A percentile compares a stretch with the other conserved stretches of the same genome.
Evolutionary conservation across 2,888 invertebrate species (phyloP).

Genomic region (Apamea crenata): DNA sequence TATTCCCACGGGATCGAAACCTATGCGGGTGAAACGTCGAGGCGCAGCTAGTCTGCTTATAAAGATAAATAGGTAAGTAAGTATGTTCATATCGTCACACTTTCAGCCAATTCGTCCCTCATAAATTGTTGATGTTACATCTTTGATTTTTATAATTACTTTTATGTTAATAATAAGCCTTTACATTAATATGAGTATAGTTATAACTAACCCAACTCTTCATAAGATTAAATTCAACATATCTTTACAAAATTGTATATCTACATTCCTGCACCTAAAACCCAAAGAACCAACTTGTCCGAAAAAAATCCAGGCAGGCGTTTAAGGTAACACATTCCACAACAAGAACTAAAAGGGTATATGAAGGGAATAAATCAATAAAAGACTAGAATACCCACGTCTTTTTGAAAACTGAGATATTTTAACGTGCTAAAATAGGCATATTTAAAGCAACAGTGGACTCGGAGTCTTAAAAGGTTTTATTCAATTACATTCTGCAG

Average conservation of each 20-base stretch:
- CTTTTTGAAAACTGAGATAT: neutral
- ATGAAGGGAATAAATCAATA: constrained; percentile 25
- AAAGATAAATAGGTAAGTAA: neutral
- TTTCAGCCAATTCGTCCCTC: neutral
- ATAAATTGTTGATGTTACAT: neutral
- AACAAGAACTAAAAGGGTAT: constrained; percentile 3
- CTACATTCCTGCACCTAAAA: constrained; percentile 7
- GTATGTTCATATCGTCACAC: neutral
- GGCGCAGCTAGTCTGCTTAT: neutral
- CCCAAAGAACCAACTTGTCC: neutral
- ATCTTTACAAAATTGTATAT: neutral
- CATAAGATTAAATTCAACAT: neutral
- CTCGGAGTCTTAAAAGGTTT: constrained; percentile 30
- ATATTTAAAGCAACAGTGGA: neutral
- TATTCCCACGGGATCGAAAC: too few relatives aligned
- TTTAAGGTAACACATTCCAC: constrained; percentile 29
- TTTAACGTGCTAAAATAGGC: neutral
- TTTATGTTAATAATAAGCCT: neutral
- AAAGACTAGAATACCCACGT: neutral
- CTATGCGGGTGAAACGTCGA: too few relatives aligned
- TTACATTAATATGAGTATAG: neutral
- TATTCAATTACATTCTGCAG: constrained; percentile 43
- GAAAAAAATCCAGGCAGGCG: constrained; percentile 6
- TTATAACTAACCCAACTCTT: neutral
- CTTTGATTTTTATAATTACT: neutral